These are phyloP conservation scores for Notolepis coatsorum DNA, from an alignment of 2,797 vertebrate species.

Conservation along the genomic window DNA sequence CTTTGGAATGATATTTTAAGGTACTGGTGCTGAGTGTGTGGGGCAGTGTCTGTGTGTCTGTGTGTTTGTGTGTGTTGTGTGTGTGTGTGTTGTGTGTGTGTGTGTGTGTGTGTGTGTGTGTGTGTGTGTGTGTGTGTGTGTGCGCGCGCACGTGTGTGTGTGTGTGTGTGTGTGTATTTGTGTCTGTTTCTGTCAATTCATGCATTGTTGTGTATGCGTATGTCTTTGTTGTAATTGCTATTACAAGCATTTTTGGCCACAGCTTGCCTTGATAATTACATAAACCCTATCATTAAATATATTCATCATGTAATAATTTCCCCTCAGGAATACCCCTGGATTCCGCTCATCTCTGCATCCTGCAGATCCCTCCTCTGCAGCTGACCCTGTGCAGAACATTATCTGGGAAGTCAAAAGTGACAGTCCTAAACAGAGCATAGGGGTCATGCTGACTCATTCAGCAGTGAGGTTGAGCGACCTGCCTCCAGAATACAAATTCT, in stretches of 20 bases:
- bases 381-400: constrained; percentile 55
- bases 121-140: constrained; percentile 19
- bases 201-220: neutral
- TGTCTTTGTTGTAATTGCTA: neutral
- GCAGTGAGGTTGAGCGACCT: constrained; percentile 56
- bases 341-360: constrained; percentile 22
- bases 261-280: constrained; percentile 4
- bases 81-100: constrained; percentile 19
- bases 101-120: constrained; percentile 27
- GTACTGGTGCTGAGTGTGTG: constrained; percentile 23
- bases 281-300: neutral
- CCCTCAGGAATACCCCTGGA: neutral
- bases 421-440: constrained; percentile 52
- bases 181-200: neutral
- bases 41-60: constrained; percentile 12
- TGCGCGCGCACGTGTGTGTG: neutral
- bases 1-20: constrained; percentile 60
- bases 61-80: constrained; percentile 17
- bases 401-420: constrained; percentile 51
- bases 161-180: neutral
- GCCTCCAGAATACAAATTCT: constrained; percentile 69
- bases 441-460: constrained; percentile 71
- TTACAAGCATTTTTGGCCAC: neutral
- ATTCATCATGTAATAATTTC: constrained; percentile 20
- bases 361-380: constrained; percentile 33